Conservation (phyloP, 2,797 vertebrate genomes). For the Garrulus glandarius region DNA sequence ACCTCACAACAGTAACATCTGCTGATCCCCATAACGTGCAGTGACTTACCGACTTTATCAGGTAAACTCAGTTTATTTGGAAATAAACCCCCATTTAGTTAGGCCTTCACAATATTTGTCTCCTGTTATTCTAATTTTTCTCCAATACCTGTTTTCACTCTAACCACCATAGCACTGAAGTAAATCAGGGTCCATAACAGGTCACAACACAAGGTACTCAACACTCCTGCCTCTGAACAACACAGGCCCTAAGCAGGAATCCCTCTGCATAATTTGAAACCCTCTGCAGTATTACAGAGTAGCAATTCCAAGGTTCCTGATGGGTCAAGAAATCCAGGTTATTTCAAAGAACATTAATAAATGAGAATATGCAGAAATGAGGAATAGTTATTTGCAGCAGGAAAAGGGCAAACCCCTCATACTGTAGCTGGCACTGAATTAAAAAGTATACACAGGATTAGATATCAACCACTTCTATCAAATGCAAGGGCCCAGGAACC, state of each 20-base stretch:
- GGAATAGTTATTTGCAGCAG: not conserved
- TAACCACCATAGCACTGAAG: not conserved
- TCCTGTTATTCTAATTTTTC: not conserved
- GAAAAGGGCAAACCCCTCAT: not conserved
- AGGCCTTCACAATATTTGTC: not conserved
- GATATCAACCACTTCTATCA: conserved; percentile 33
- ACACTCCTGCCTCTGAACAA: not conserved
- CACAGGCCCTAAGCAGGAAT: not conserved
- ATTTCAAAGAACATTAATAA: not conserved
- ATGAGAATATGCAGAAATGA: not conserved
- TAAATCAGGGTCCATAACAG: not conserved
- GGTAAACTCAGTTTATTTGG: not conserved
- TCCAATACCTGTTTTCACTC: not conserved
- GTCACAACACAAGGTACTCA: not conserved
- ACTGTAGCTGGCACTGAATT: not conserved
- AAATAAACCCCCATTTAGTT: not conserved
- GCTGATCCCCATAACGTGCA: not conserved
- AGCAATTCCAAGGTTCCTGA: not conserved
- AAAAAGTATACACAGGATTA: conserved; percentile 9
- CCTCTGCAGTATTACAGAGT: not conserved
- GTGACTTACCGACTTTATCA: not conserved
- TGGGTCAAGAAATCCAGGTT: not conserved
- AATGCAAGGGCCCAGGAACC: conserved; percentile 52
- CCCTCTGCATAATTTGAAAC: not conserved
- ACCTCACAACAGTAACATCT: not conserved